These are phyloP conservation scores for Drosophila serrata DNA, from an alignment of 1,140 invertebrate genomes.

Conservation along the genomic window DNA sequence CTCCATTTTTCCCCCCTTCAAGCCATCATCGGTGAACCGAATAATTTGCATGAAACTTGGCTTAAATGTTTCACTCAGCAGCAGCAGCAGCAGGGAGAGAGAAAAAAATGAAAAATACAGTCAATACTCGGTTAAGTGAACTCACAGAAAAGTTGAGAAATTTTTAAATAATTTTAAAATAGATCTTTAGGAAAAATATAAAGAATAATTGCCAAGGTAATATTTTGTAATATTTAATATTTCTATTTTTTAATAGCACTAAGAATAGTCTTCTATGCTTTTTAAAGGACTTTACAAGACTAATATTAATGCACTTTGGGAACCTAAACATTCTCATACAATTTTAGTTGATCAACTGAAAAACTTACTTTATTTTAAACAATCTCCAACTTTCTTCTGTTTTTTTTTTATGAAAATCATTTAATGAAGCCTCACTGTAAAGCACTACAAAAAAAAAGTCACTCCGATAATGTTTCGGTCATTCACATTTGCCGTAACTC, in stretches of 20 bases:
- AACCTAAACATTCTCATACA: neutral
- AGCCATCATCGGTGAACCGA: conserved; percentile 53
- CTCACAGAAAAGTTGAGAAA: neutral
- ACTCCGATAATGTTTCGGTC: conserved; percentile 47
- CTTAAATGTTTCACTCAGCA: conserved; percentile 58
- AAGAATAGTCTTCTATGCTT: too few relatives aligned
- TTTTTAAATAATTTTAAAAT: neutral
- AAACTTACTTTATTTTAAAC: neutral
- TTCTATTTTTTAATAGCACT: too few relatives aligned
- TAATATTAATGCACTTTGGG: neutral
- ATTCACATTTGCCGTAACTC: conserved; percentile 76
- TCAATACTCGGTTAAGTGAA: neutral
- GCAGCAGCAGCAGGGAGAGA: neutral
- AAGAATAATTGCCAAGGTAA: too few relatives aligned
- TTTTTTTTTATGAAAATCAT: neutral
- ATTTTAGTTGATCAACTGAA: too few relatives aligned
- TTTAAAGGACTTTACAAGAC: neutral
- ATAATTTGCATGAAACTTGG: conserved; percentile 76
- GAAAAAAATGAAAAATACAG: neutral
- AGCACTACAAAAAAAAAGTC: conserved; percentile 14
- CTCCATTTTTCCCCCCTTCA: conserved; percentile 18
- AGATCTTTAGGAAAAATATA: neutral
- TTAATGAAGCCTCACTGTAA: neutral
- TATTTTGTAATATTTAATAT: too few relatives aligned
- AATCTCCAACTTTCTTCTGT: too few relatives aligned